phyloP scores from a whole-genome alignment of 2,888 invertebrate genomes.

The Phyllotreta striolata region DNA sequence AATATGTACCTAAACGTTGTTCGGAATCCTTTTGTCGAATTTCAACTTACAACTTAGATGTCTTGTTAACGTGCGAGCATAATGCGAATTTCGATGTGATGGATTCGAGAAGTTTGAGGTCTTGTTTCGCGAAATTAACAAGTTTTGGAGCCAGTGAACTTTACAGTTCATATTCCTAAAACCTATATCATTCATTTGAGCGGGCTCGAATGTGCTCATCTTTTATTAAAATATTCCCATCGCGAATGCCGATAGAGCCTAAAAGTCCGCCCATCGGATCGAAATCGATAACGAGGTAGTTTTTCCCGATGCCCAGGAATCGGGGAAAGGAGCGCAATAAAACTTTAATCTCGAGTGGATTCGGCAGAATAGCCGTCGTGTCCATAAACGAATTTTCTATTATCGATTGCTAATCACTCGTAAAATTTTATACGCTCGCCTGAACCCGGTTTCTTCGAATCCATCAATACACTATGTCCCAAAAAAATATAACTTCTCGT shows the following conservation, averaged over 20 bases:
- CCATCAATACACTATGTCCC: no score
- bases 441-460: constrained; percentile 1
- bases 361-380: constrained; percentile 13
- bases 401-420: constrained; percentile 25
- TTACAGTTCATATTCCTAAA: constrained; percentile 14
- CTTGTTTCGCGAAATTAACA: neutral
- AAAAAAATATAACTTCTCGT: no score
- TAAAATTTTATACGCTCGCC: constrained; percentile 21
- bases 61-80: no score
- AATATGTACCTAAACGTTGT: no score
- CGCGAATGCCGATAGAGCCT: constrained; percentile 21
- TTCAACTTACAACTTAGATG: no score
- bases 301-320: constrained; percentile 21
- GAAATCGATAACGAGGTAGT: constrained; percentile 28
- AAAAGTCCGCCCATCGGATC: constrained; percentile 18
- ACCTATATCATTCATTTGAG: neutral
- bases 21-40: no score
- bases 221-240: constrained; percentile 27
- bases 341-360: constrained; percentile 31
- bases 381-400: constrained; percentile 27
- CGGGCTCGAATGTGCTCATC: neutral
- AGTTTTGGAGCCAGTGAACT: constrained; percentile 5
- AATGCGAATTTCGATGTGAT: no score
- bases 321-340: constrained; percentile 22
- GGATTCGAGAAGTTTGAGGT: no score